phyloP scores from a whole-genome alignment of 2,113 vertebrate genomes.

The Chiloscyllium plagiosum region DNA sequence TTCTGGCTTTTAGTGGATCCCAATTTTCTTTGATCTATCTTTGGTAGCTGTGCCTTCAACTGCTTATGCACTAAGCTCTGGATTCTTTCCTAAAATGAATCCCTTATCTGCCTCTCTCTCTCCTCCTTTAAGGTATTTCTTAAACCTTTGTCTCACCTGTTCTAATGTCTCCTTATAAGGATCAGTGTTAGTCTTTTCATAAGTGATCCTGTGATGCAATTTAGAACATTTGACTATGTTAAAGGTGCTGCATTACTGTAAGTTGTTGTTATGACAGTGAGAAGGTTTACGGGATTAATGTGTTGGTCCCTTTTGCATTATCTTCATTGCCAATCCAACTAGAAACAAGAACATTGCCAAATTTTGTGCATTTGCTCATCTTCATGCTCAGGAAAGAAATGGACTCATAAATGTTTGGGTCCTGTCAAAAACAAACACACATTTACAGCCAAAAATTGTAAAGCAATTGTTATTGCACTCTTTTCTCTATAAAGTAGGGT shows the following conservation, averaged over 20 bases:
- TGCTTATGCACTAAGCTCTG: not conserved
- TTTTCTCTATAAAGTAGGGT: not conserved
- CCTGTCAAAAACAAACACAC: not conserved
- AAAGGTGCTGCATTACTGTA: not conserved
- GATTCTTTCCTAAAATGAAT: not conserved
- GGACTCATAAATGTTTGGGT: not conserved
- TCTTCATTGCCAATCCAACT: not conserved
- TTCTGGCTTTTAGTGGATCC: not conserved
- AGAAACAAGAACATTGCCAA: not conserved
- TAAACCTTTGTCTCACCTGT: not conserved
- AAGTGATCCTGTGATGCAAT: not conserved
- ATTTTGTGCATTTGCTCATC: not conserved
- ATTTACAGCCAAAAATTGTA: not conserved
- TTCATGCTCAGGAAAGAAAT: not conserved
- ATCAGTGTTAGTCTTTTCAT: not conserved
- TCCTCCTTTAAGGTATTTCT: not conserved
- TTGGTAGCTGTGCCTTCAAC: not conserved
- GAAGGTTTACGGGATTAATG: not conserved
- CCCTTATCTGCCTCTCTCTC: not conserved
- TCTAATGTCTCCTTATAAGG: not conserved
- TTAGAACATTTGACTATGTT: not conserved
- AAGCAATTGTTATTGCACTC: not conserved
- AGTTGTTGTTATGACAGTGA: not conserved
- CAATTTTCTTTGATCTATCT: not conserved
- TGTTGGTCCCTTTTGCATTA: not conserved